Conservation (phyloP, 2,113 vertebrate species). For the Anas platyrhynchos region DNA sequence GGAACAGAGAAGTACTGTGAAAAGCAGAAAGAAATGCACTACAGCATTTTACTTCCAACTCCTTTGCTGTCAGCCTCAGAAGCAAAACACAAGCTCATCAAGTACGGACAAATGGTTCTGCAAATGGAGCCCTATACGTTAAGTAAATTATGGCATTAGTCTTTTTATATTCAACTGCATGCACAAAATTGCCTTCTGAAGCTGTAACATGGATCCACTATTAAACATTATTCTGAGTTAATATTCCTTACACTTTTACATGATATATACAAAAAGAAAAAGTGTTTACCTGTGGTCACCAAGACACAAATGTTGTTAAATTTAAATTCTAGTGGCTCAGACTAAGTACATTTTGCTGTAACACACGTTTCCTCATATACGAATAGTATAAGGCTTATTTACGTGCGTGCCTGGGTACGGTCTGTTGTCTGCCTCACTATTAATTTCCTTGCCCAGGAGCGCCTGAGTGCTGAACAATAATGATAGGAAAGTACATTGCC, state of each 20-base stretch:
- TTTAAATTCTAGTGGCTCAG: not conserved
- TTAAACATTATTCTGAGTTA: not conserved
- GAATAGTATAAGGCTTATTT: not conserved
- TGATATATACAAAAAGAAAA: not conserved
- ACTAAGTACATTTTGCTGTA: not conserved
- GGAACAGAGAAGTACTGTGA: not conserved
- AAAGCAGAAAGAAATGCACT: not conserved
- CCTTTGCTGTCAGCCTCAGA: not conserved
- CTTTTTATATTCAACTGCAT: not conserved
- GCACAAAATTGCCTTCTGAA: not conserved
- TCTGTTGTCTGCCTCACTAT: not conserved
- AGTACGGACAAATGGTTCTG: not conserved
- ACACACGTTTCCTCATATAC: not conserved
- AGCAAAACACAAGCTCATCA: not conserved
- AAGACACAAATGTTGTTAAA: not conserved
- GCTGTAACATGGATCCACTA: not conserved
- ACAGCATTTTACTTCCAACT: not conserved
- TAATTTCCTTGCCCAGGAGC: not conserved
- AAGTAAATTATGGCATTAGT: not conserved
- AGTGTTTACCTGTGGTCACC: not conserved
- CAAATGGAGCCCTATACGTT: not conserved
- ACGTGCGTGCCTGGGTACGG: rapidly evolving
- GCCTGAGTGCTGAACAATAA: not conserved
- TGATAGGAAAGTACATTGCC: not conserved
- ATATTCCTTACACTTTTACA: not conserved